Percentiles rank a stretch among this genome's conserved stretches.
phyloP scores from a whole-genome alignment of 1,140 invertebrate genomes.

The Drosophila nikananu region DNA sequence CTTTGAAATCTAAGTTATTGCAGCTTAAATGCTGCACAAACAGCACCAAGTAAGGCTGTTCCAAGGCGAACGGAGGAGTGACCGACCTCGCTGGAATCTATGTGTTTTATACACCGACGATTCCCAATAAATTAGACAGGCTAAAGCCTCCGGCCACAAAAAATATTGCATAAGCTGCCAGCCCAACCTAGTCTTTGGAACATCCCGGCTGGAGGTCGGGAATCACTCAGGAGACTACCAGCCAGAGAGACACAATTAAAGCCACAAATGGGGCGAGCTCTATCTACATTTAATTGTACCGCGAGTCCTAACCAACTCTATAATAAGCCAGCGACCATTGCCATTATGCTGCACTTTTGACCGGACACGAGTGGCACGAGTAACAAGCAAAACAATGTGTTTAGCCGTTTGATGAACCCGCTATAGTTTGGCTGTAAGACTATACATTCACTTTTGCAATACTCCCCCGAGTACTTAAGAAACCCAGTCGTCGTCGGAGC shows the following conservation, averaged over 20 bases:
- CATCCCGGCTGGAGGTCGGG: neutral
- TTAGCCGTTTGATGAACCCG: slow-evolving; percentile 39
- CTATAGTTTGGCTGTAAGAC: slow-evolving; percentile 1
- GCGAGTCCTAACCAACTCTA: slow-evolving; percentile 28
- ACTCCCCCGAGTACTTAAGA: neutral
- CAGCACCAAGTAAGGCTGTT: slow-evolving; percentile 14
- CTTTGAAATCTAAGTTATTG: slow-evolving; percentile 53
- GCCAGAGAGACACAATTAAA: slow-evolving; percentile 2
- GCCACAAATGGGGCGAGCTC: neutral
- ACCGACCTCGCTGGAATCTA: slow-evolving; percentile 6
- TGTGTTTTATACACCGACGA: slow-evolving; percentile 14
- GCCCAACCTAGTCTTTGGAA: neutral
- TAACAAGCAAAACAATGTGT: slow-evolving; percentile 29
- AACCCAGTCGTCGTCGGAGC: neutral
- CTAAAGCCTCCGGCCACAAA: slow-evolving; percentile 8
- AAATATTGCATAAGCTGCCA: slow-evolving; percentile 10
- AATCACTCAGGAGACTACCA: neutral
- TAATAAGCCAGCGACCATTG: slow-evolving; percentile 15
- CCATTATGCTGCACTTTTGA: slow-evolving; percentile 55
- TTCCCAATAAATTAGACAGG: slow-evolving; percentile 19
- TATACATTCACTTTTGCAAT: slow-evolving; percentile 56
- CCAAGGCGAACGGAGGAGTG: slow-evolving; percentile 24
- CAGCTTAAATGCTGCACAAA: slow-evolving; percentile 25
- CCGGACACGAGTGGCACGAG: slow-evolving; percentile 36
- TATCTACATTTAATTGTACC: slow-evolving; percentile 29